Evolutionary conservation across 2,888 invertebrate genomes (phyloP), one percentile per base, ranked within the genome.

Genomic region (Microctonus aethiopoides): DNA sequence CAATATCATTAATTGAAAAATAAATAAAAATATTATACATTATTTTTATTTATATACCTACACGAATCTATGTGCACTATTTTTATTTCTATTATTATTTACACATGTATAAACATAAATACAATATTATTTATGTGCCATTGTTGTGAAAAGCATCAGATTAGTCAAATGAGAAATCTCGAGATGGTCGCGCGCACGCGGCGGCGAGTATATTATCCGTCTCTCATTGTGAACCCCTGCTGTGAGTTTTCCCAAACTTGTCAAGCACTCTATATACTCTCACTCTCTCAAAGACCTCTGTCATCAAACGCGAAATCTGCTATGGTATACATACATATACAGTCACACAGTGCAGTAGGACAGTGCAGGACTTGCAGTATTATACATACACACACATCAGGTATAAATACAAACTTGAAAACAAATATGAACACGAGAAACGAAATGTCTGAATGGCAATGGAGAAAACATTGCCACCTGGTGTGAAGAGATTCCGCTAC

Each of bases 231-330:
- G 5, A 29, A 71, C 59, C 67, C 84, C 85, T 78, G 84, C 83
- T 80, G 85, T 59, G 83, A 83, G 82, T 83, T 84, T 85, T 83
- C 64, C 80, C 81, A 82, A 83, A 82, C 79, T 78, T 79, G 81
- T 81, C 80, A 78, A 75, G 73, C 72, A 76, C 75, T 72, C 67
- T 29, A 24, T 52, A n/a, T 36, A 75, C n/a, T 60, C 60, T 39
- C 65, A 9, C 57, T 65, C 29, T 29, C 29, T 7, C n/a, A n/a
- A n/a, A n/a, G n/a, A n/a, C n/a, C n/a, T n/a, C n/a, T n/a, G n/a
- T n/a, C n/a, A n/a, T n/a, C n/a, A n/a, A n/a, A n/a, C n/a, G n/a
- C n/a, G n/a, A n/a, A n/a, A n/a, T n/a, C n/a, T n/a, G n/a, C n/a
- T n/a, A n/a, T n/a, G n/a, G n/a, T n/a, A n/a, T 7, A 29, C 29